Conservation (phyloP, 2,888 invertebrate species). For the Philereme transversata region DNA sequence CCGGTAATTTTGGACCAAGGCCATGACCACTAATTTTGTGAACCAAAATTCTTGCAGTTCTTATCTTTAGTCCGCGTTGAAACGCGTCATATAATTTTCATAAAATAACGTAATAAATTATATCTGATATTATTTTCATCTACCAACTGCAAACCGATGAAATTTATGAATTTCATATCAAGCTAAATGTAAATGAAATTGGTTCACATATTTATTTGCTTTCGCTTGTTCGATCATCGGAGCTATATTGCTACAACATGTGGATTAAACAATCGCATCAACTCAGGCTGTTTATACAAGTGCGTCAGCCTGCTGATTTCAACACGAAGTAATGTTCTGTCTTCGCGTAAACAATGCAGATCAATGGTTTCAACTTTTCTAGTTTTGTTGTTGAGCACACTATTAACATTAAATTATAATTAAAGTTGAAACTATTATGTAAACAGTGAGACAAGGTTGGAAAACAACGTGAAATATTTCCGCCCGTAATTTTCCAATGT, state of each 20-base stretch:
- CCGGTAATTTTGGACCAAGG: conserved; percentile 32
- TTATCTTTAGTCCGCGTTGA: conserved; percentile 9
- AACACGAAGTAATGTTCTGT: conserved; percentile 37
- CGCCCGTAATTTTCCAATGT: conserved; percentile 51
- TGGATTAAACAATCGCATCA: conserved; percentile 25
- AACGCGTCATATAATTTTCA: conserved; percentile 18
- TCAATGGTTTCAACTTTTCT: conserved; percentile 59
- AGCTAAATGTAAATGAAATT: conserved; percentile 10
- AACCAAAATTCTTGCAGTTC: conserved; percentile 2
- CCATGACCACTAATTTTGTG: conserved; percentile 25
- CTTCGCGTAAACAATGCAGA: conserved; percentile 39
- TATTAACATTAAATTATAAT: conserved; percentile 27
- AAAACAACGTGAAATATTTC: conserved; percentile 36
- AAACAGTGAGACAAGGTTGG: conserved; percentile 51
- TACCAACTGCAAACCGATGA: conserved; percentile 3
- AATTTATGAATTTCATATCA: conserved; percentile 18
- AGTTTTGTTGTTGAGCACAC: conserved; percentile 22
- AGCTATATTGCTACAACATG: conserved; percentile 30
- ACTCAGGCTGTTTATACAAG: conserved; percentile 18
- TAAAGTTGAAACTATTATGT: conserved; percentile 66
- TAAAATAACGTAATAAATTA: conserved; percentile 4
- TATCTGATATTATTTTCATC: conserved; percentile 13
- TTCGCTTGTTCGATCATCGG: conserved; percentile 29
- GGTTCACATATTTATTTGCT: conserved; percentile 25
- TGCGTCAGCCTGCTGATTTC: conserved; percentile 36